Base-by-base conservation (phyloP, 1,140 invertebrate species). In the Atopsyche davidsoni region DNA sequence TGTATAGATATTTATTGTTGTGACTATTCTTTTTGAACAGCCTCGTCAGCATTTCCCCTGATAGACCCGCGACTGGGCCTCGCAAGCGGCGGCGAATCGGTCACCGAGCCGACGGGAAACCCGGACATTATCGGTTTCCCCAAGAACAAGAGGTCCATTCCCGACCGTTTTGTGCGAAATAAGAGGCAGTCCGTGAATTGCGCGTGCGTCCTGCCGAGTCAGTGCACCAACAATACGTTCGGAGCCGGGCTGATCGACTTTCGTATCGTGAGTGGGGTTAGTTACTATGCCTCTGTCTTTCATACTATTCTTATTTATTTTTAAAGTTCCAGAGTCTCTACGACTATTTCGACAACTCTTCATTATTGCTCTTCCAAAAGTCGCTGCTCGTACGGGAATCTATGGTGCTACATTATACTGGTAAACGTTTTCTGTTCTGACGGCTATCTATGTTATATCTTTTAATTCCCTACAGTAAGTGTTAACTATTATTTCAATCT, bases 211-310 rank as follows among this genome's bases (percentile, higher is more conserved):
- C 40, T 65, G 4, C 35, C 65, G 13, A 64, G 68, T 17, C 67
- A 65, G n/a, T 74, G 72, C 54, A 53, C 61, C 7, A 51, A 50
- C 22, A 58, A 53, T 22, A 64, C 59, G 14, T 64, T 67, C 53
- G 75, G 75, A 24, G 69, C 68, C 35, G 72, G 74, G 3, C 65
- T 73, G 44, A 73, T 82, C 11, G 79, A 82, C 52, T 67, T 81
- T 53, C 68, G 80, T 53, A 81, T 82, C 16, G 79, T 81, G 2
- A 79, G 75, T 51, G 73, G 63, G 42, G 79, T 77, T 69, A 62
- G 66, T 61, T n/a, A n/a, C n/a, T n/a, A n/a, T n/a, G n/a, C n/a
- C n/a, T n/a, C n/a, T n/a, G n/a, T n/a, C n/a, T n/a, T n/a, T n/a
- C n/a, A n/a, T n/a, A n/a, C n/a, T n/a, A n/a, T n/a, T n/a, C n/a